A percentile compares a stretch with the other conserved stretches of the same genome.
Conservation (phyloP, 1,140 invertebrate genomes). For the Sipha flava region DNA sequence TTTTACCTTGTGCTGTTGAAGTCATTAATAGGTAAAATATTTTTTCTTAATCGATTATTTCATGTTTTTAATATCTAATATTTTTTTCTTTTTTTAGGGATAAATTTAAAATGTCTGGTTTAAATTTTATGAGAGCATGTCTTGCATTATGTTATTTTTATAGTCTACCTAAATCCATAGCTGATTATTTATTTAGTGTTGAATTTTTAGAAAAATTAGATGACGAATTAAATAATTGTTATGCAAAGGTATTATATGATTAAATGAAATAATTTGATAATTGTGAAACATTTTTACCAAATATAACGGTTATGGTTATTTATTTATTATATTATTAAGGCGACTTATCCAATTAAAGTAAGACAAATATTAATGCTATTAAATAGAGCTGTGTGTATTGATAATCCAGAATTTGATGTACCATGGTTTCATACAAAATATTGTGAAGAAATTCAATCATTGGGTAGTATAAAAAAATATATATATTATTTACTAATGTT, state of each 20-base stretch:
- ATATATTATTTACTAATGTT: too few relatives aligned
- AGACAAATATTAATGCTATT: conserved; percentile 51
- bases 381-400: conserved; percentile 55
- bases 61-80: neutral
- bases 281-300: neutral
- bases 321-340: conserved; percentile 40
- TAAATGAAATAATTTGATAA: neutral
- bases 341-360: conserved; percentile 48
- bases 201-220: conserved; percentile 42
- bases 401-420: conserved; percentile 52
- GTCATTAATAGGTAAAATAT: conserved; percentile 35
- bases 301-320: neutral
- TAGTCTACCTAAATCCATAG: conserved; percentile 36
- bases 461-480: conserved; percentile 37
- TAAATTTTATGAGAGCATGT: conserved; percentile 38
- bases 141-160: conserved; percentile 39
- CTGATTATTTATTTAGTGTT: conserved; percentile 41
- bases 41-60: neutral
- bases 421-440: conserved; percentile 60
- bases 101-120: conserved; percentile 35
- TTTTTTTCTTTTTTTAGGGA: conserved; percentile 36
- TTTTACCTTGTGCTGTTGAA: conserved; percentile 30
- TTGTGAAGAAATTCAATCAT: conserved; percentile 44
- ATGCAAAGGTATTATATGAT: conserved; percentile 36
- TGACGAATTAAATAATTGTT: conserved; percentile 38